These are phyloP conservation scores for Sabatieria punctata DNA, from an alignment of 2,888 invertebrate genomes.

Conservation along the genomic window DNA sequence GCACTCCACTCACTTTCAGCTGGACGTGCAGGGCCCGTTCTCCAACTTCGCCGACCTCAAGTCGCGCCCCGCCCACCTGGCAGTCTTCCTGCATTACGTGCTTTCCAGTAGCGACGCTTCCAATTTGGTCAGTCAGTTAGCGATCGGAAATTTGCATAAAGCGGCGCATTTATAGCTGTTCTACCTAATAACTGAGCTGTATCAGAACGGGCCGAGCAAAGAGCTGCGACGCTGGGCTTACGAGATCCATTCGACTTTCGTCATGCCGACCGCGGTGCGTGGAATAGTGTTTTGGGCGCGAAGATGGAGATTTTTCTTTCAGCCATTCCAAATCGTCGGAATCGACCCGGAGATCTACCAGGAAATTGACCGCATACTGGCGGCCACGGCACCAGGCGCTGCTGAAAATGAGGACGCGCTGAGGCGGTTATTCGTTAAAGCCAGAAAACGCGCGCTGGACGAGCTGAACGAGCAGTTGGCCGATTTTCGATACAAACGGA, in stretches of 20 bases:
- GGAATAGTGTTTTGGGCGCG: neutral
- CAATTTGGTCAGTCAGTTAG: slow-evolving; percentile 40
- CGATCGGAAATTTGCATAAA: slow-evolving; percentile 40
- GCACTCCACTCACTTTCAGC: slow-evolving; percentile 40
- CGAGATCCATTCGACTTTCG: slow-evolving; percentile 90
- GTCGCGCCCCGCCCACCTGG: slow-evolving; percentile 72
- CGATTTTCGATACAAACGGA: slow-evolving; percentile 71
- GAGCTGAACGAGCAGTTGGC: slow-evolving; percentile 58
- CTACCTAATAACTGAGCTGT: slow-evolving; percentile 76
- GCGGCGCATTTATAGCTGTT: slow-evolving; percentile 42
- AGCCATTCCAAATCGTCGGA: neutral
- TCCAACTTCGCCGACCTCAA: slow-evolving; percentile 60
- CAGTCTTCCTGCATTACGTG: slow-evolving; percentile 81
- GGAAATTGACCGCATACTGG: slow-evolving; percentile 29
- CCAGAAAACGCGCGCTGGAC: slow-evolving; percentile 61
- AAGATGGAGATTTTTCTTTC: neutral
- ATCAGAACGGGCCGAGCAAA: slow-evolving; percentile 58
- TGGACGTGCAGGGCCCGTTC: slow-evolving; percentile 73
- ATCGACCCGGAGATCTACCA: slow-evolving; percentile 12
- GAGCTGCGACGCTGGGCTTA: slow-evolving; percentile 97
- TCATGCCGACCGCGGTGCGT: slow-evolving; percentile 43
- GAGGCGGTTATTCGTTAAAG: slow-evolving; percentile 58
- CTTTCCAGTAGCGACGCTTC: slow-evolving; percentile 64
- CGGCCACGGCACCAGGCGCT: slow-evolving; percentile 15
- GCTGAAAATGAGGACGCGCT: slow-evolving; percentile 30